Percentiles rank a stretch among this genome's conserved stretches.
Evolutionary conservation across 2,113 vertebrate species (phyloP).

Genomic region (Entomyzon cyanotis): DNA sequence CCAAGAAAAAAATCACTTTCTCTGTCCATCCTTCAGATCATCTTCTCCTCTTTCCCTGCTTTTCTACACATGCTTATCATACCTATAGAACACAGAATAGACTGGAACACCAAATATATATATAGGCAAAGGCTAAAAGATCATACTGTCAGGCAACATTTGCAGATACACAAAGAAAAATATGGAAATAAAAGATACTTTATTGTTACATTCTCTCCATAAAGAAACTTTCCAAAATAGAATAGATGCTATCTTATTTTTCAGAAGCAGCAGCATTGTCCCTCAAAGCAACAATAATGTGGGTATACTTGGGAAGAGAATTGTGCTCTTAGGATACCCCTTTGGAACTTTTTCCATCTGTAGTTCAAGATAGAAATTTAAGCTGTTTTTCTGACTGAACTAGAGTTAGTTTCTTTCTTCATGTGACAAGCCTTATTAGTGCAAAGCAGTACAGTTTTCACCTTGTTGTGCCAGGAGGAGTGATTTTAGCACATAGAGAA

Average conservation of each 20-base stretch:
- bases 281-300: not conserved
- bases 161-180: not conserved
- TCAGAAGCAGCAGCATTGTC: not conserved
- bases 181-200: not conserved
- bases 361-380: not conserved
- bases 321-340: not conserved
- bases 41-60: not conserved
- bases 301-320: not conserved
- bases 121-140: not conserved
- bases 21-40: not conserved
- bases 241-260: not conserved
- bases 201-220: not conserved
- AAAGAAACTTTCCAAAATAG: not conserved
- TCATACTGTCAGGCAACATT: not conserved
- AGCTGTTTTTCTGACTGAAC: not conserved
- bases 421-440: not conserved
- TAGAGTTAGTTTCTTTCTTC: not conserved
- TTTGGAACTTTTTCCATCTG: not conserved
- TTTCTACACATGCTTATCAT: not conserved
- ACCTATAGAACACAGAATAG: not conserved
- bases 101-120: not conserved
- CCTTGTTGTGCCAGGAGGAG: not conserved
- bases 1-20: not conserved
- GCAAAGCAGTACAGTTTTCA: not conserved
- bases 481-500: not conserved